Conservation (phyloP, 2,888 invertebrate species). For the Slavum lentiscoides region DNA sequence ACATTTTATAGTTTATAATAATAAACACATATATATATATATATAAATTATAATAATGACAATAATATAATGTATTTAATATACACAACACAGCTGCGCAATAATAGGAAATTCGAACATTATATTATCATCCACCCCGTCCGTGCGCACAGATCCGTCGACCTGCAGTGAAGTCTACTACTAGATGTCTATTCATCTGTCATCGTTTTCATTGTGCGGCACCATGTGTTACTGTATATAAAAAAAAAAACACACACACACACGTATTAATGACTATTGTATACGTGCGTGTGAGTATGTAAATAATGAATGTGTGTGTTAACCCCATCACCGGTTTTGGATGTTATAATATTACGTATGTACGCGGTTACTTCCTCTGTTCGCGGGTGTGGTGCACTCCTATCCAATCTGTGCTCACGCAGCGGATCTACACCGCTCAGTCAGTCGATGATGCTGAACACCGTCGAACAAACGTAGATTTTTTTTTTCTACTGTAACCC, state of each 20-base stretch:
- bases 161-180: conserved; percentile 2
- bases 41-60: too few relatives aligned
- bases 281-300: conserved; percentile 33
- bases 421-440: conserved; percentile 33
- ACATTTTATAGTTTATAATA: too few relatives aligned
- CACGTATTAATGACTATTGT: conserved; percentile 43
- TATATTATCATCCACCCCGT: conserved; percentile 3
- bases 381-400: conserved; percentile 36
- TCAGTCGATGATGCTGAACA: conserved; percentile 51
- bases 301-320: conserved; percentile 47
- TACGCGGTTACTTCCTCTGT: conserved; percentile 41
- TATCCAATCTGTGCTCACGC: conserved; percentile 44
- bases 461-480: conserved; percentile 17
- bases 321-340: conserved; percentile 48
- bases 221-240: conserved; percentile 25
- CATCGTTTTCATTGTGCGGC: conserved; percentile 39
- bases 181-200: conserved; percentile 40
- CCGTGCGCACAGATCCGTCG: conserved; percentile 28
- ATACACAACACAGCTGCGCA: too few relatives aligned
- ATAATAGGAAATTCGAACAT: too few relatives aligned
- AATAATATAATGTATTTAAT: too few relatives aligned
- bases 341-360: conserved; percentile 26
- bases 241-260: conserved; percentile 31
- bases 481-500: background rate
- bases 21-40: too few relatives aligned